Evolutionary conservation across 2,113 vertebrate genomes (phyloP).

Genomic region (Heterochromis multidens): DNA sequence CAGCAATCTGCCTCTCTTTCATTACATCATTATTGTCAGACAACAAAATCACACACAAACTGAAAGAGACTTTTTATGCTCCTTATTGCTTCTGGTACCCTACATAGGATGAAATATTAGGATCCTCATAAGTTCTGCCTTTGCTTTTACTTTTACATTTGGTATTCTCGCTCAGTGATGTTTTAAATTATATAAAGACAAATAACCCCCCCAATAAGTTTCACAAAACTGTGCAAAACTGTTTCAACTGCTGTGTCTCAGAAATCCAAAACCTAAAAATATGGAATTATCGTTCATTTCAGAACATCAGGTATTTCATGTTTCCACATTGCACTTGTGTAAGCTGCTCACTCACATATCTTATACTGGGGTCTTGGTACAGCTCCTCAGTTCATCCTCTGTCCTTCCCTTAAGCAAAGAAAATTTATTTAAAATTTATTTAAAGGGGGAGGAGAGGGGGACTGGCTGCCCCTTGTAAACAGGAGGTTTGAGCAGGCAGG

Average conservation of each 20-base stretch:
- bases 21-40: neutral
- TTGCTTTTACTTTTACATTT: neutral
- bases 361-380: neutral
- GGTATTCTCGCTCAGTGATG: neutral
- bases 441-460: neutral
- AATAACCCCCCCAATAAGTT: neutral
- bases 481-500: neutral
- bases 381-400: neutral
- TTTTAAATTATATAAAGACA: neutral
- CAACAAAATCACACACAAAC: neutral
- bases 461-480: neutral
- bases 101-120: neutral
- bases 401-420: neutral
- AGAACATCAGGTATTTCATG: neutral
- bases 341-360: neutral
- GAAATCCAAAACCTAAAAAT: neutral
- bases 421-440: neutral
- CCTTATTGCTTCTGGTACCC: rapidly evolving
- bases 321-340: neutral
- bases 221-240: neutral
- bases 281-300: neutral
- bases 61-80: neutral
- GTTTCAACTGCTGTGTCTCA: neutral
- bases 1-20: neutral
- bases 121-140: neutral